Evolutionary conservation across 2,888 invertebrate species (phyloP), one percentile per base, ranked within the genome.

Genomic region (Apotomis betuletana): DNA sequence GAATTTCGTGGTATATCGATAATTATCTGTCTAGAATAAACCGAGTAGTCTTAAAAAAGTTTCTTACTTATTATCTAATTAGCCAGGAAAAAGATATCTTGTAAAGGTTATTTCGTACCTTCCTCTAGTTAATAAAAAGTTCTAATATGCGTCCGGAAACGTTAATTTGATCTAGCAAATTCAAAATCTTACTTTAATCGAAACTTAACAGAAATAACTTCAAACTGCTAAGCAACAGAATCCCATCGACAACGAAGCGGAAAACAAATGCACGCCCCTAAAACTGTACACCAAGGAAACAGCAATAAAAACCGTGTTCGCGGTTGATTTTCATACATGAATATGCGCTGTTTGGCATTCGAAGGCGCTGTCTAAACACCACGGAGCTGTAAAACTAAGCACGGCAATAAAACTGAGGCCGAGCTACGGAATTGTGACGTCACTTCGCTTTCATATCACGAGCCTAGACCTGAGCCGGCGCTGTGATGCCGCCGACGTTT

Each of bases 401-500:
- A 86, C 88, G 84, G 86, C 86, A 87, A 90, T 92, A 92, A 92
- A 92, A 90, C 78, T 77, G 76, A 81, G 83, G 81, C 82, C 79
- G 82, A 85, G 83, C 86, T 86, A 77, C 80, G 77, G 79, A 82
- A 75, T 78, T 74, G 82, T 90, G 90, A 90, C 87, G 89, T 89
- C 88, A 89, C 88, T 91, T 88, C 85, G 85, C 84, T 91, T 91
- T 90, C 91, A 86, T 85, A 87, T 90, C 91, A 91, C 89, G 89
- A 87, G 89, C 85, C 86, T 87, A 85, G 85, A 81, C 81, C 85
- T 85, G 74, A 78, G 77, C 73, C 74, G 76, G 75, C 79, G 79
- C 70, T 75, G 79, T 76, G 79, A 67, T 79, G 81, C 74, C 77
- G 74, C 69, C 75, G 67, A 77, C 70, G 44, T 73, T 71, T 70